A percentile compares a stretch with the other conserved stretches of the same genome.
Evolutionary conservation across 2,113 vertebrate genomes (phyloP).

Genomic region (Anguilla japonica): DNA sequence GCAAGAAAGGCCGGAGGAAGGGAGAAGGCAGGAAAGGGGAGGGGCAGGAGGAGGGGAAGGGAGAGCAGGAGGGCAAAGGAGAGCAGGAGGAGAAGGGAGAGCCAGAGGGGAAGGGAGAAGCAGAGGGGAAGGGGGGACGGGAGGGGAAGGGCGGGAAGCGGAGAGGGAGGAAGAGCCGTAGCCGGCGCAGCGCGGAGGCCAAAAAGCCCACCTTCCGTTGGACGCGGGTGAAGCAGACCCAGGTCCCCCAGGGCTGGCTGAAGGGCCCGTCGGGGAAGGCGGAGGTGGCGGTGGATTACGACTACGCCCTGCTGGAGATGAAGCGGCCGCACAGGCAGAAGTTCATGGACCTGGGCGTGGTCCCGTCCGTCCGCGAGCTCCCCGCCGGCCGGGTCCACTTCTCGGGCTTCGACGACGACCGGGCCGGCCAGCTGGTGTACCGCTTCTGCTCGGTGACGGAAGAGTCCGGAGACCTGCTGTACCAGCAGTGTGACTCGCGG

Average conservation of each 20-base stretch:
- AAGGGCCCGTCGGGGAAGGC: constrained; percentile 41
- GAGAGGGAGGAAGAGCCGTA: constrained; percentile 34
- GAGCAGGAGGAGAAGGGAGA: background rate
- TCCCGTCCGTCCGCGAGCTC: constrained; percentile 68
- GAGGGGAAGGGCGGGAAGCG: constrained; percentile 6
- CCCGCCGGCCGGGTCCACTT: constrained; percentile 86
- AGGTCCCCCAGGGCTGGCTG: constrained; percentile 87
- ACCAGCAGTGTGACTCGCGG: constrained; percentile 88
- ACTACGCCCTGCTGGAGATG: constrained; percentile 89
- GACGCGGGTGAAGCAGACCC: constrained; percentile 82
- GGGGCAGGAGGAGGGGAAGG: background rate
- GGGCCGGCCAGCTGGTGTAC: constrained; percentile 80
- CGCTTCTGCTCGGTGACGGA: constrained; percentile 87
- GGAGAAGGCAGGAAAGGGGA: constrained; percentile 29
- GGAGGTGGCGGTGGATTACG: constrained; percentile 76
- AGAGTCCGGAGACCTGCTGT: constrained; percentile 84
- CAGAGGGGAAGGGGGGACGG: background rate
- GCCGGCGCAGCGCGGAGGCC: constrained; percentile 42
- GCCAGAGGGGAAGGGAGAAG: constrained; percentile 16
- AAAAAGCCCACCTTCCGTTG: constrained; percentile 79
- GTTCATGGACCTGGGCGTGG: constrained; percentile 84
- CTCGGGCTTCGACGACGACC: constrained; percentile 84
- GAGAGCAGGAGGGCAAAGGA: constrained; percentile 13
- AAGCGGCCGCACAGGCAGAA: constrained; percentile 77
- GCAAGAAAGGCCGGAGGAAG: constrained; percentile 33